A percentile compares a stretch with the other conserved stretches of the same genome.
These are phyloP conservation scores for Aphrophora alni DNA, from an alignment of 2,888 invertebrate species.

Conservation along the genomic window DNA sequence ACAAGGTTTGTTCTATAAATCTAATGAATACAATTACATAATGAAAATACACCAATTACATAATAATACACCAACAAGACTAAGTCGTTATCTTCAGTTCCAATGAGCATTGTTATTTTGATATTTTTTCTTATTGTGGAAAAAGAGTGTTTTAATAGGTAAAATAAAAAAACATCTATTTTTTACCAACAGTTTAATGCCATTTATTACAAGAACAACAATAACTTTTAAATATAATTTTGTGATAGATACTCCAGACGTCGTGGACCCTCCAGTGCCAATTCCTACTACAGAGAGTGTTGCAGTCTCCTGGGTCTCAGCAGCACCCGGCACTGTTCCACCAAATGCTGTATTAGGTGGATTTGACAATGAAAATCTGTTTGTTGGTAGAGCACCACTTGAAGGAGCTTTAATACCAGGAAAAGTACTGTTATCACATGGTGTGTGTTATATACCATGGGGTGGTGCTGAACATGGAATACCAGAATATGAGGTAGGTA, in stretches of 20 bases:
- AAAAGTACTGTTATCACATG: slow-evolving; percentile 74
- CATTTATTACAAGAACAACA: too few species aligned
- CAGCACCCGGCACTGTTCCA: slow-evolving; percentile 71
- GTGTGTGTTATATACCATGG: slow-evolving; percentile 76
- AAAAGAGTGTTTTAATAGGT: too few species aligned
- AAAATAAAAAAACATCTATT: too few species aligned
- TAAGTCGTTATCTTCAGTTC: too few species aligned
- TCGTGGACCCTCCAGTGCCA: background rate
- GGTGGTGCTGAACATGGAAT: slow-evolving; percentile 75
- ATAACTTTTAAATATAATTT: background rate
- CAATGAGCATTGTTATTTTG: too few species aligned
- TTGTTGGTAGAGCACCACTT: slow-evolving; percentile 72
- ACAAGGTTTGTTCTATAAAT: too few species aligned
- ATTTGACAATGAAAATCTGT: slow-evolving; percentile 68
- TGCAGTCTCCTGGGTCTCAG: slow-evolving; percentile 67
- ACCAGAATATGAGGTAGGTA: slow-evolving; percentile 69
- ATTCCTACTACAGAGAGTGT: slow-evolving; percentile 38
- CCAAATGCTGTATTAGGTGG: slow-evolving; percentile 76
- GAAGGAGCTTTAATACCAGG: slow-evolving; percentile 81
- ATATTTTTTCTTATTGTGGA: too few species aligned
- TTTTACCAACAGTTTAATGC: too few species aligned
- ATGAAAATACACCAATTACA: too few species aligned
- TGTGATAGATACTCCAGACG: slow-evolving; percentile 26
- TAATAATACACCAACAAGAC: too few species aligned
- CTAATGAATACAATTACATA: too few species aligned